phyloP scores from a whole-genome alignment of 2,888 invertebrate species.

The Furcula furcula region DNA sequence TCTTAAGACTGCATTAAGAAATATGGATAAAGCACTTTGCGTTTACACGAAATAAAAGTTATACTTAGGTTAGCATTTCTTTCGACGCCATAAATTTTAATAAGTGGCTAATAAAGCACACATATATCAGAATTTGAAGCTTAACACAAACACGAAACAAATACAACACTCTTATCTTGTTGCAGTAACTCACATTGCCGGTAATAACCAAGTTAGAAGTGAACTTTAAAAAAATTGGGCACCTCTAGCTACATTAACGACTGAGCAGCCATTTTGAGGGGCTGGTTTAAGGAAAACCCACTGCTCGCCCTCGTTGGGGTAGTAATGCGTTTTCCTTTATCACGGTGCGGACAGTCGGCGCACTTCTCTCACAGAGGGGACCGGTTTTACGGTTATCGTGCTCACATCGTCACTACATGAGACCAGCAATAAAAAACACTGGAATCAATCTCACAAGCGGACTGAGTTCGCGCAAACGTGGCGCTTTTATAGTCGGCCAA shows the following conservation, averaged over 20 bases:
- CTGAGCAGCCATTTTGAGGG: constrained; percentile 68
- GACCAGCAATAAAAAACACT: constrained; percentile 58
- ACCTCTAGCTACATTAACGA: constrained; percentile 66
- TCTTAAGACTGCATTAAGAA: background rate
- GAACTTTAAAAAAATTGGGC: constrained; percentile 65
- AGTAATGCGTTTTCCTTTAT: constrained; percentile 81
- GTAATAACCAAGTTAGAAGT: constrained; percentile 60
- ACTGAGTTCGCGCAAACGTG: constrained; percentile 15
- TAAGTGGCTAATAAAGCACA: too few relatives aligned
- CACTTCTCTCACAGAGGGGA: constrained; percentile 68
- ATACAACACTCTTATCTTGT: constrained; percentile 32
- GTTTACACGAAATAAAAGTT: background rate
- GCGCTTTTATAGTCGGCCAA: constrained; percentile 6
- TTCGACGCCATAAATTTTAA: too few relatives aligned
- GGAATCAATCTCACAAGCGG: constrained; percentile 46
- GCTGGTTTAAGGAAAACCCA: constrained; percentile 67
- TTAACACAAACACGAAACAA: constrained; percentile 12
- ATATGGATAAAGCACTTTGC: background rate
- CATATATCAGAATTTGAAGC: too few relatives aligned
- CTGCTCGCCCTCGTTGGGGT: constrained; percentile 58
- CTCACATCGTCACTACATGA: constrained; percentile 62
- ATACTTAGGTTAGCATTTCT: too few relatives aligned
- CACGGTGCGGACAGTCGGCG: constrained; percentile 72
- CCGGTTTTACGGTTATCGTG: constrained; percentile 77
- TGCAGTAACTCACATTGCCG: constrained; percentile 30